phyloP scores from a whole-genome alignment of 2,888 invertebrate species.

The Aporophyla nigra region DNA sequence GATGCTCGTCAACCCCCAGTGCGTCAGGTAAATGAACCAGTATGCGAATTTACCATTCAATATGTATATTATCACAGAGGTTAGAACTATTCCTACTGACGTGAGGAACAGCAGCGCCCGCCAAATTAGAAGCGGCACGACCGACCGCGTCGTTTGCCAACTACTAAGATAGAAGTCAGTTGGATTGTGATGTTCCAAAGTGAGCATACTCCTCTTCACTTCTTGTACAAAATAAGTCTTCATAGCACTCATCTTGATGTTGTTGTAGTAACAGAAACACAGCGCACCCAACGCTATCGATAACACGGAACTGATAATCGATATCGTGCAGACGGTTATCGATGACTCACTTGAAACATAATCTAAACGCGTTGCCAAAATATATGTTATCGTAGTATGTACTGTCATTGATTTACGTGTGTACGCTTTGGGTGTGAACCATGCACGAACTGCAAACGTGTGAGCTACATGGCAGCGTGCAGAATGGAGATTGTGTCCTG shows the following conservation, averaged over 20 bases:
- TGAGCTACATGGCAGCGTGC: conserved; percentile 2
- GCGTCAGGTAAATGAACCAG: conserved; percentile 91
- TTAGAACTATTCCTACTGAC: conserved; percentile 79
- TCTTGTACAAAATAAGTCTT: conserved; percentile 83
- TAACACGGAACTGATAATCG: conserved; percentile 67
- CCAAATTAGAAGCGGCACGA: conserved; percentile 83
- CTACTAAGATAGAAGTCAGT: conserved; percentile 84
- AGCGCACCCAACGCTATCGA: conserved; percentile 67
- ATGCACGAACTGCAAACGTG: background rate
- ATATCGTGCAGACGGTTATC: conserved; percentile 59
- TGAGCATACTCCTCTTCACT: conserved; percentile 77
- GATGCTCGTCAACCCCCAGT: conserved; percentile 87
- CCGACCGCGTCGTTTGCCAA: conserved; percentile 85
- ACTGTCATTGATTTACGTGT: conserved; percentile 27
- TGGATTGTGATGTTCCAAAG: conserved; percentile 80
- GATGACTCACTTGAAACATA: conserved; percentile 69
- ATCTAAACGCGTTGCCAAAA: conserved; percentile 74
- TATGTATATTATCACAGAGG: conserved; percentile 80
- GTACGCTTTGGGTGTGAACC: conserved; percentile 35
- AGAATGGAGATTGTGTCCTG: background rate
- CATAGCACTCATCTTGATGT: conserved; percentile 79
- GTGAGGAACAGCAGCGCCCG: conserved; percentile 81
- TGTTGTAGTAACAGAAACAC: conserved; percentile 60
- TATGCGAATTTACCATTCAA: conserved; percentile 71
- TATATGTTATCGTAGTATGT: conserved; percentile 57